Evolutionary conservation across 1,140 invertebrate species (phyloP), one percentile per base, ranked within the genome.

Genomic region (Drosophila kikkawai): DNA sequence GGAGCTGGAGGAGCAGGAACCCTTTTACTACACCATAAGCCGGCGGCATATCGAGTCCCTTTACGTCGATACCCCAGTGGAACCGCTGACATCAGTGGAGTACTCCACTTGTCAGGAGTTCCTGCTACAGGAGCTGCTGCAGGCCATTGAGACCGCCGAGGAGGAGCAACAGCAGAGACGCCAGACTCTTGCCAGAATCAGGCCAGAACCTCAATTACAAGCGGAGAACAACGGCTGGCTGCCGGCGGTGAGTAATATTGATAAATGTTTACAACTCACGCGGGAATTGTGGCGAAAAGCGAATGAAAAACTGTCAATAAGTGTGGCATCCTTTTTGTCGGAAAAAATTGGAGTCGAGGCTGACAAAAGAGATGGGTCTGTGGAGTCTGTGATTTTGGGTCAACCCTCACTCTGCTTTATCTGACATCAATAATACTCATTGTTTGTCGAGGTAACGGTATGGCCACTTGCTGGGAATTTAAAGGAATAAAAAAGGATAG

Each of bases 11-110:
- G 37, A 41, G 7, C 29, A 47, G 44, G 22, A 73, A 58, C 57
- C 82, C 65, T 91, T 91, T 86, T 91, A 91, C 78, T 80, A 91
- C 64, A 67, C 66, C 68, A 84, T 78, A 67, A 88, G 74, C 66
- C 75, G 36, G 4, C 26, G 42, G 63, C 83, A 83, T 55, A 78
- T 88, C 53, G 73, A 83, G 37, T 87, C 84, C 37, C 64, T 87
- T 68, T 88, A 84, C 75, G 88, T 74, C 78, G 80, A 75, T 66
- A 68, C 63, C 73, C 82, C 71, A 44, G 53, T 56, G 83, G 77
- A 82, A 47, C 26, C 44, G 37, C 17, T 44, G 74, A 75, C 64
- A 74, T 63, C 79, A 55, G 47, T 41, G 50, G 56, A 64, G 59
- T 88, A 60, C 79, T 73, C 83, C 77, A 80, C 84, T 66, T 87